Evolutionary conservation across 2,797 vertebrate species (phyloP), one percentile per base, ranked within the genome.

Genomic region (Phalanger gymnotis): DNA sequence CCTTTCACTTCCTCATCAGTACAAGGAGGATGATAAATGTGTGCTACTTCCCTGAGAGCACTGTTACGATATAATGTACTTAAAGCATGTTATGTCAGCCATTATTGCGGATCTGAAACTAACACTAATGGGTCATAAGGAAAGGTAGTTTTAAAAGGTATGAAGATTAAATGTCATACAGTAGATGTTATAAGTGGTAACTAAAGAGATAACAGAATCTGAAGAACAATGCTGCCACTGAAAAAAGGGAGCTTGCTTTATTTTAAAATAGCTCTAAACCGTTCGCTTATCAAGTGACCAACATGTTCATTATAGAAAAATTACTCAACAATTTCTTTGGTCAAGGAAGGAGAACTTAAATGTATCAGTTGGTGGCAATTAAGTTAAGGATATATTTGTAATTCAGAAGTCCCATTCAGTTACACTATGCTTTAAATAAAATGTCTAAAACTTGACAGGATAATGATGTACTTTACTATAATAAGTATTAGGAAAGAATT

Each of bases 301-400:
- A 91, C 58, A 31, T 92, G 57, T 89, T 94, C 30, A 10, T 51
- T 81, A 93, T 1, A 25, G 12, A 66, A 53, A 1, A 31, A 90
- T 19, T 40, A 93, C 51, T 52, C 58, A 93, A 57, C 4, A n/a
- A 55, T 51, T 92, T 51, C 5, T 73, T 90, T 55, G 53, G 52
- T 53, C 5, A 31, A 91, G 53, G 95, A 93, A 81, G 12, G 56
- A 93, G 40, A 95, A 91, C 22, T 95, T 95, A 52, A 57, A 92
- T 96, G 58, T 66, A 90, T 11, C 34, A 19, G 14, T 93, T 55
- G 90, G 93, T 66, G 31, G 92, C 94, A 92, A 91, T 54, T 27
- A 90, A 90, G 87, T 92, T 34, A 31, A 87, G 47, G 51, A 58
- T 90, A 90, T 47, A 4, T 91, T 2, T 90, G 12, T 47, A 87